phyloP scores from a whole-genome alignment of 2,888 invertebrate genomes.

The Timema cristinae region DNA sequence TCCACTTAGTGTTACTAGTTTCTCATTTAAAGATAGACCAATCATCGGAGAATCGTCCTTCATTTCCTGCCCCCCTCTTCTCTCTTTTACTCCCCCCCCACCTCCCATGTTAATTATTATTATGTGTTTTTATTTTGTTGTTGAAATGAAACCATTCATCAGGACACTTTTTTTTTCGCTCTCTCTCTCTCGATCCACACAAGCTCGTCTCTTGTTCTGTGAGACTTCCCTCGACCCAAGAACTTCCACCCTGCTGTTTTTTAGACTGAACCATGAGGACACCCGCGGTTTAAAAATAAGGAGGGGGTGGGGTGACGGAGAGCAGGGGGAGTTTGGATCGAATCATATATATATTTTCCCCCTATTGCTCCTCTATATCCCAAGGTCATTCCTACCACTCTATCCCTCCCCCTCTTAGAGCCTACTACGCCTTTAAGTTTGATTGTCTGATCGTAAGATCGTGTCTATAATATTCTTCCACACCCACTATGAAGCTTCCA shows the following conservation, averaged over 20 bases:
- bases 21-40: too few species aligned
- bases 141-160: conserved; percentile 6
- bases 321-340: too few species aligned
- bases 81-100: not conserved
- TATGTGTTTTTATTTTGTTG: conserved; percentile 10
- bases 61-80: too few species aligned
- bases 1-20: too few species aligned
- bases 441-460: not conserved
- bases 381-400: not conserved
- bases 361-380: too few species aligned
- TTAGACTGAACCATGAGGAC: not conserved
- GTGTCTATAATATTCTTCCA: conserved; percentile 9
- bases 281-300: not conserved
- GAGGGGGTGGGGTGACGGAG: too few species aligned
- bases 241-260: not conserved
- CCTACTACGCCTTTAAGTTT: too few species aligned
- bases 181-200: too few species aligned
- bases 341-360: too few species aligned
- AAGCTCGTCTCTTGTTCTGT: conserved; percentile 2
- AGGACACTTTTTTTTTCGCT: conserved; percentile 12
- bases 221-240: not conserved
- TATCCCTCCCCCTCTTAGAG: not conserved
- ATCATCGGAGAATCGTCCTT: too few species aligned
- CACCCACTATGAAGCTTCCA: conserved; percentile 8
- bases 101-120: conserved; percentile 13